Conservation (phyloP, 2,797 vertebrate species). For the Mergus octosetaceus region DNA sequence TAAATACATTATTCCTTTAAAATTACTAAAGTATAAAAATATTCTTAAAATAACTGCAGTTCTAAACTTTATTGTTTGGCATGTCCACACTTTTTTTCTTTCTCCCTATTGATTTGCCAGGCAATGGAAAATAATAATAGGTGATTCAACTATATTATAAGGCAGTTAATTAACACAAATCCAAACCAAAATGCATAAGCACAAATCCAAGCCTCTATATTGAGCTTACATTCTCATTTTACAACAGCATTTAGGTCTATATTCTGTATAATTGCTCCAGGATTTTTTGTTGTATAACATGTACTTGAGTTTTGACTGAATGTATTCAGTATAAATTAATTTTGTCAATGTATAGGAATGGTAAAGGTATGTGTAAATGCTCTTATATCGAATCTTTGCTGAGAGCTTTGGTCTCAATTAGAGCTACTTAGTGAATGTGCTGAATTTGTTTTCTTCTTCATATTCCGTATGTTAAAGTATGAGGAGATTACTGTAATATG, state of each 20-base stretch:
- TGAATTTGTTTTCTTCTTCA: not conserved
- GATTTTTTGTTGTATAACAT: not conserved
- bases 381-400: not conserved
- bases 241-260: not conserved
- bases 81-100: not conserved
- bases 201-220: not conserved
- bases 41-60: not conserved
- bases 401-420: not conserved
- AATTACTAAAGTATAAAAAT: not conserved
- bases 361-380: not conserved
- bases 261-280: not conserved
- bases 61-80: not conserved
- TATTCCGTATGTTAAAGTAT: not conserved
- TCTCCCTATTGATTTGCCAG: not conserved
- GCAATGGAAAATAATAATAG: not conserved
- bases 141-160: not conserved
- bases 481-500: not conserved
- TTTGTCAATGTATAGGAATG: not conserved
- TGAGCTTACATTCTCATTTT: not conserved
- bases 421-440: not conserved
- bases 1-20: not conserved
- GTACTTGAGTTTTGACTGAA: not conserved
- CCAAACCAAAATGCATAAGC: not conserved
- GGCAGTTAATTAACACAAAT: not conserved
- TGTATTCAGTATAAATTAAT: not conserved